Evolutionary conservation across 2,113 vertebrate genomes (phyloP), one percentile per base, ranked within the genome.

Genomic region (Spilogale gracilis): DNA sequence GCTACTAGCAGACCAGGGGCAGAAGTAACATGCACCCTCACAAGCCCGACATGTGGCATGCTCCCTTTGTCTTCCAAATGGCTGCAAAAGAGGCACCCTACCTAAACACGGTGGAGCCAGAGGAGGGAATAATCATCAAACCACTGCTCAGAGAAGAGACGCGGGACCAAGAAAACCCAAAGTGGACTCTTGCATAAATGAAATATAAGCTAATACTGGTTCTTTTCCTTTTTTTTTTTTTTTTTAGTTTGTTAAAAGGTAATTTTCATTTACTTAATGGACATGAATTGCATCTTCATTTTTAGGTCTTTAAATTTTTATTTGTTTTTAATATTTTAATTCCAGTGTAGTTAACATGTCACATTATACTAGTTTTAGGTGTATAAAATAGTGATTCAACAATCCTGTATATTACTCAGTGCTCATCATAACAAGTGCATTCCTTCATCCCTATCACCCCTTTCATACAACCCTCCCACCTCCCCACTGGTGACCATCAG

Each of bases 1-100:
- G 6, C 43, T 91, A 16, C 52, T 54, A 78, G 30, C 5, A 17
- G 25, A 52, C 80, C 38, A 6, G 0, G 11, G 21, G 50, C 45
- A 63, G 58, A 76, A 79, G 54, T 30, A 2, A 20, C 0, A 9
- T 20, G 18, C 2, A 10, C 9, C 45, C 18, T 10, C 11, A 10
- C 16, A 27, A 50, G 71, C 7, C 25, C 18, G 3, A 23, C 10
- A 12, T 12, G 0, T 0, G 48, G 43, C 11, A 38, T 25, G 32
- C 10, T 43, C 13, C 67, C 43, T 76, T n/a, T 23, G 13, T 80
- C 9, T 52, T 60, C 14, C 30, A 79, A 48, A 58, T 18, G 38
- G 43, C 13, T 71, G 38, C 6, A n/a, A 2, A 21, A 27, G 25
- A 71, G 83, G 71, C 1, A n/a, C 9, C 2, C 20, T 84, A 52